Evolutionary conservation across 2,888 invertebrate species (phyloP).

Genomic region (Agrochola litura): DNA sequence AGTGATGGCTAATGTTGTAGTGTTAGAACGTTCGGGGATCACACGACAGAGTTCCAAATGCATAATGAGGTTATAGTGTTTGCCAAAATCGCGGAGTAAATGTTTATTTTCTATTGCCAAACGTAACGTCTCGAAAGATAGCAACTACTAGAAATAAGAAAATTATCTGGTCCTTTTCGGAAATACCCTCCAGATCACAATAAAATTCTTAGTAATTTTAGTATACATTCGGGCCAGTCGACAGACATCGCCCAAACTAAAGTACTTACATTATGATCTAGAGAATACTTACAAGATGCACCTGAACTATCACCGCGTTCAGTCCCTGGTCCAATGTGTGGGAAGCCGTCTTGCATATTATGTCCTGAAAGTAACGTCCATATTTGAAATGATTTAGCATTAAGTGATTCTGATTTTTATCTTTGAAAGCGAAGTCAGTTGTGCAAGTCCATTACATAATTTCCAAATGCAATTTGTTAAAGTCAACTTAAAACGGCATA

Average conservation of each 20-base stretch:
- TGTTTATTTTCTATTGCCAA: slow-evolving; percentile 81
- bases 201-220: slow-evolving; percentile 85
- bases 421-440: slow-evolving; percentile 73
- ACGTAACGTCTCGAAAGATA: slow-evolving; percentile 80
- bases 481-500: slow-evolving; percentile 68
- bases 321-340: slow-evolving; percentile 77
- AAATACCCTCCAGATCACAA: slow-evolving; percentile 87
- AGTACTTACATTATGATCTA: slow-evolving; percentile 48
- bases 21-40: slow-evolving; percentile 69
- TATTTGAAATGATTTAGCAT: slow-evolving; percentile 89
- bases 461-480: slow-evolving; percentile 70
- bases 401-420: slow-evolving; percentile 85
- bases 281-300: slow-evolving; percentile 46
- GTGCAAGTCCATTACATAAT: slow-evolving; percentile 75
- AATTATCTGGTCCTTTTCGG: slow-evolving; percentile 86
- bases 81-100: slow-evolving; percentile 79
- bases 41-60: slow-evolving; percentile 71
- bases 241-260: slow-evolving; percentile 36
- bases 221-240: slow-evolving; percentile 80
- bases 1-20: slow-evolving; percentile 70
- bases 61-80: slow-evolving; percentile 75
- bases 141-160: slow-evolving; percentile 87
- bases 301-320: slow-evolving; percentile 34
- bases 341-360: slow-evolving; percentile 87
- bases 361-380: slow-evolving; percentile 90